Base-by-base conservation (phyloP, 2,797 vertebrate species). In the Coccyzus lansbergi region DNA sequence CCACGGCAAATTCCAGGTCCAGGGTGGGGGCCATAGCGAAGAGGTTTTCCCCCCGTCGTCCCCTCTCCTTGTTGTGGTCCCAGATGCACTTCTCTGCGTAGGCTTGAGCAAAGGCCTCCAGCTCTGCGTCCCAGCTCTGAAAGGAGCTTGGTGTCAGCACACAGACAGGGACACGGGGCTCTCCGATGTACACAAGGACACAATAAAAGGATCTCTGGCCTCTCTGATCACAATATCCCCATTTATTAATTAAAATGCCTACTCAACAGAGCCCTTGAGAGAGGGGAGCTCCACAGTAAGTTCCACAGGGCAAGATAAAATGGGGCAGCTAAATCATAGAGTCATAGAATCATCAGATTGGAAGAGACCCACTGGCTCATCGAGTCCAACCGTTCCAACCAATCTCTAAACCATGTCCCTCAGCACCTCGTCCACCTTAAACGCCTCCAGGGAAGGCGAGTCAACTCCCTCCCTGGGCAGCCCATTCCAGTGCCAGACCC, bases 21-120 rank as follows among this genome's bases (percentile, higher is more conserved):
- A 98, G 33, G 28, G 64, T 78, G 2, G 96, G 97, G 3, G 95
- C 96, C 97, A 97, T 97, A 25, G 97, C 93, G 4, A 98, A 98
- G 76, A 98, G 96, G 90, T 98, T 98, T 87, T 98, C 98, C 2
- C 98, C 98, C 4, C 96, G 94, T 17, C 81, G 70, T 5, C 98
- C 98, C 3, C 98, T 92, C 12, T 98, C 94, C 76, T 96, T 97
- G 91, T 98, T 98, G 96, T 98, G 98, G 33, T 97, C 97, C 98
- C 98, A 98, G 70, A 97, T 95, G 71, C 98, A 98, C 26, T 97
- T 96, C 64, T 91, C 88, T 7, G 98, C 98, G 0, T 98, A 98
- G 83, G 96, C 96, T 53, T 97, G 96, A 80, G 98, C 97, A 56
- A 98, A 96, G 42, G 81, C 72, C 24, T 97, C 98, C 95, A 98